These are phyloP conservation scores for Probaryconus sp. DNA, from an alignment of 1,140 invertebrate genomes.

Conservation along the genomic window DNA sequence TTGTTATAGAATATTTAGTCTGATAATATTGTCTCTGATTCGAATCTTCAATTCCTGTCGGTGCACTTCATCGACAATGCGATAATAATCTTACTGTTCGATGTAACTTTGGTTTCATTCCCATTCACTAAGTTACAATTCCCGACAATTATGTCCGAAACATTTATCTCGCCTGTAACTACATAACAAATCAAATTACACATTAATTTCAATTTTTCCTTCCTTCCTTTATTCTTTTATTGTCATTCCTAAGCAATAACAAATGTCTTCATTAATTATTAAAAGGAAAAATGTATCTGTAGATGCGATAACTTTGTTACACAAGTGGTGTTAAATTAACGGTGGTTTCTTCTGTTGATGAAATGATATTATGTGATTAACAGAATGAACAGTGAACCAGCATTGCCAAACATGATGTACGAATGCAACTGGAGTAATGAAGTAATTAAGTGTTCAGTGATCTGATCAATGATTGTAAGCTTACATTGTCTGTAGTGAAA, in stretches of 20 bases:
- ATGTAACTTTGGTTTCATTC: conserved; percentile 39
- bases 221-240: too few relatives aligned
- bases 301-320: conserved; percentile 1
- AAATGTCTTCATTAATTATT: too few relatives aligned
- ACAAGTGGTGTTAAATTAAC: background rate
- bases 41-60: conserved; percentile 17
- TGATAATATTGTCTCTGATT: too few relatives aligned
- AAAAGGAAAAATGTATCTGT: too few relatives aligned
- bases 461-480: conserved; percentile 35
- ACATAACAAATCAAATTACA: too few relatives aligned
- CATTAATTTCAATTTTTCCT: too few relatives aligned
- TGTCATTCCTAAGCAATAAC: too few relatives aligned
- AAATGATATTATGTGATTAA: conserved; percentile 21
- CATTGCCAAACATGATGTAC: conserved; percentile 30
- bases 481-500: conserved; percentile 43
- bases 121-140: conserved; percentile 13
- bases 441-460: conserved; percentile 56
- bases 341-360: conserved; percentile 16
- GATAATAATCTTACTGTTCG: conserved; percentile 33
- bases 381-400: conserved; percentile 1
- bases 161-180: too few relatives aligned
- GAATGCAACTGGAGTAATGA: conserved; percentile 13
- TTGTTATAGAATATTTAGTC: too few relatives aligned
- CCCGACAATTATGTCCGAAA: conserved; percentile 28
- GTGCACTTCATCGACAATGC: conserved; percentile 13